Evolutionary conservation across 2,113 vertebrate species (phyloP).

Genomic region (Stomatorhinus ivindoensis): DNA sequence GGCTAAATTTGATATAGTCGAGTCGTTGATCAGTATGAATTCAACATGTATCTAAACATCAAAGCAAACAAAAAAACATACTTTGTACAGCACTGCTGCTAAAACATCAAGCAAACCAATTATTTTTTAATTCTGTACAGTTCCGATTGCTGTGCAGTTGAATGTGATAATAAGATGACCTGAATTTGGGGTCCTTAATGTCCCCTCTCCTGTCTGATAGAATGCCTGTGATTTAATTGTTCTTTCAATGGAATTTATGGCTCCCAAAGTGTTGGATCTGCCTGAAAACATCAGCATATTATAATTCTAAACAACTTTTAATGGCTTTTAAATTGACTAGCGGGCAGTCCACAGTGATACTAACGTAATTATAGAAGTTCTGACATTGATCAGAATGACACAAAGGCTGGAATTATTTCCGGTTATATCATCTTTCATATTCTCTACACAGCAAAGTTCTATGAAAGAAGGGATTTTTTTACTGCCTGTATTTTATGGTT

Average conservation of each 20-base stretch:
- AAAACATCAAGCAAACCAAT: background rate
- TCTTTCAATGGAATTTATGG: background rate
- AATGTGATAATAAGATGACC: background rate
- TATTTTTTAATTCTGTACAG: background rate
- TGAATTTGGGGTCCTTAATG: background rate
- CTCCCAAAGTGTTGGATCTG: background rate
- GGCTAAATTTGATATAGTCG: background rate
- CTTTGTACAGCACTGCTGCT: background rate
- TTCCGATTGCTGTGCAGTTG: background rate
- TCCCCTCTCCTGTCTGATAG: background rate
- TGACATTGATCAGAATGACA: background rate
- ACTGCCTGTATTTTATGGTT: background rate
- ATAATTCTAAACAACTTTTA: background rate
- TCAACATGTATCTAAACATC: background rate
- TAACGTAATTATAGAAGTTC: background rate
- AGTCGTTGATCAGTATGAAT: background rate
- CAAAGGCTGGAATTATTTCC: background rate
- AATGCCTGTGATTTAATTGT: background rate
- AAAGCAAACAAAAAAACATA: background rate
- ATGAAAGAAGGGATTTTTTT: background rate
- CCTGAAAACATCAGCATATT: background rate
- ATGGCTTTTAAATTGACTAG: background rate
- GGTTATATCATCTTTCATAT: background rate
- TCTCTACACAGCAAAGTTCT: background rate
- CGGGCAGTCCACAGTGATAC: background rate